Conservation (phyloP, 2,113 vertebrate species). For the Xenus cinereus region DNA sequence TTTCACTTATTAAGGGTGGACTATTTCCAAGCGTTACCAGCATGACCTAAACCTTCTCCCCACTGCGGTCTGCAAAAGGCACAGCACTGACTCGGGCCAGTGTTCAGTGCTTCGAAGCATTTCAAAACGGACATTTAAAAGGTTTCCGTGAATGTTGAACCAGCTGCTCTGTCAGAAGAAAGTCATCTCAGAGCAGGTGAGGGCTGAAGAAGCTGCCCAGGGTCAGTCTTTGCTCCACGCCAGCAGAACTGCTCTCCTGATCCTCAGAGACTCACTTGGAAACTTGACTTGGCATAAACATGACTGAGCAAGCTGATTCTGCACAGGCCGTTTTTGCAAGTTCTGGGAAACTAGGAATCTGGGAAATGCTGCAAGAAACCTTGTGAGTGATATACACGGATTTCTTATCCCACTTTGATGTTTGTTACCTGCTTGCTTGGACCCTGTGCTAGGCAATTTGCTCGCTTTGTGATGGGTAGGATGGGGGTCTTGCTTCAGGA, state of each 20-base stretch:
- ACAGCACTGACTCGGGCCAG: background rate
- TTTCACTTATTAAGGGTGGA: background rate
- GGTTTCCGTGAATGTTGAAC: background rate
- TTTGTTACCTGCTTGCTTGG: background rate
- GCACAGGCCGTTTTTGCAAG: background rate
- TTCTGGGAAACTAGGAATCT: background rate
- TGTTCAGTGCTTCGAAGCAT: background rate
- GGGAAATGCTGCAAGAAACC: background rate
- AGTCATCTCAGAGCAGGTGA: background rate
- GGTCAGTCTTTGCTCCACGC: background rate
- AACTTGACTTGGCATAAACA: background rate
- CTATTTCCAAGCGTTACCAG: background rate
- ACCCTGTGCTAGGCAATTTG: background rate
- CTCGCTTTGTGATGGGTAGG: background rate
- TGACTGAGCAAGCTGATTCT: background rate
- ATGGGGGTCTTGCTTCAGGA: background rate
- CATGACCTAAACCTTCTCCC: background rate
- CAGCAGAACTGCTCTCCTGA: background rate
- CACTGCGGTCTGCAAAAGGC: background rate
- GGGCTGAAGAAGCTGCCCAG: background rate
- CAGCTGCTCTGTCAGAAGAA: background rate
- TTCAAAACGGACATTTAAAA: background rate
- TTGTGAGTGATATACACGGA: background rate
- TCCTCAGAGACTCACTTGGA: background rate
- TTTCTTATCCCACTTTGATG: background rate